Conservation (phyloP, 2,797 vertebrate species). For the Sebastes melanostomus region DNA sequence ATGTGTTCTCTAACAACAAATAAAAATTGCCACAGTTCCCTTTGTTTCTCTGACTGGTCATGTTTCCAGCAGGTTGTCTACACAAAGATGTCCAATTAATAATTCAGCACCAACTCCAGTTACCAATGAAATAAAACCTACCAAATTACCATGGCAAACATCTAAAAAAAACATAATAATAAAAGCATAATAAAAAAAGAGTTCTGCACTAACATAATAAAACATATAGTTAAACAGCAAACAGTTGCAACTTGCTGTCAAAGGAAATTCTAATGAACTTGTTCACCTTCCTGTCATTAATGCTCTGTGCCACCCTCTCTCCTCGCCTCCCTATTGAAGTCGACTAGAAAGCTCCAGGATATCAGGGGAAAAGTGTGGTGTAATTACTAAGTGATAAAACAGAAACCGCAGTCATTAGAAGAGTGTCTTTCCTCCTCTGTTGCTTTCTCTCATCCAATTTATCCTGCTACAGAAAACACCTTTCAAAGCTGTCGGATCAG, state of each 20-base stretch:
- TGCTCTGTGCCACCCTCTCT: neutral
- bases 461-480: constrained; percentile 8
- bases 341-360: constrained; percentile 28
- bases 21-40: neutral
- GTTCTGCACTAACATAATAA: neutral
- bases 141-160: neutral
- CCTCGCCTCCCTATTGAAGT: constrained; percentile 18
- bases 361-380: constrained; percentile 21
- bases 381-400: constrained; percentile 47
- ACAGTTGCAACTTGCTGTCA: neutral
- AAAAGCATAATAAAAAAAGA: neutral
- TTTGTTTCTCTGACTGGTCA: neutral
- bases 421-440: constrained; percentile 5
- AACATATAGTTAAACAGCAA: neutral
- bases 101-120: neutral
- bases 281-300: constrained; percentile 9
- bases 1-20: neutral
- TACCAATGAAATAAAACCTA: neutral
- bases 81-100: neutral
- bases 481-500: constrained; percentile 15
- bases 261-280: neutral
- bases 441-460: constrained; percentile 19
- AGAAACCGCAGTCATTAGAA: constrained; percentile 28
- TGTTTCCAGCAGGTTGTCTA: neutral
- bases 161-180: neutral